Conservation (phyloP, 1,140 invertebrate genomes). For the Acyrthosiphon pisum region DNA sequence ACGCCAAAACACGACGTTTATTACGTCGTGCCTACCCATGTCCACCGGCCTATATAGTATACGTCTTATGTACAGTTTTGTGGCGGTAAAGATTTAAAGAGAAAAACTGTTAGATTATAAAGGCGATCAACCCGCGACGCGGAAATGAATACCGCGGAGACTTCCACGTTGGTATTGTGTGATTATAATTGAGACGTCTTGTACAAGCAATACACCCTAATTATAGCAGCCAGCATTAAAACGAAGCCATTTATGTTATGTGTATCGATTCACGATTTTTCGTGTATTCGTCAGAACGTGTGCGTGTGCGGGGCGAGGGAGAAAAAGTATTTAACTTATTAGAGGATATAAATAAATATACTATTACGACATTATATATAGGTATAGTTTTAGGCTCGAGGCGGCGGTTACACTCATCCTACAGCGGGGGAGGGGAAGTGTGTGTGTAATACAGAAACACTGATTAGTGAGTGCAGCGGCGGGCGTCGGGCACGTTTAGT, state of each 20-base stretch:
- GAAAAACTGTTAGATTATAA: not conserved
- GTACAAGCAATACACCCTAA: not conserved
- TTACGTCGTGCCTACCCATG: not conserved
- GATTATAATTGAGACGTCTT: not conserved
- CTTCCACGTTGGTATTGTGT: not conserved
- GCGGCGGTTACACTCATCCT: not conserved
- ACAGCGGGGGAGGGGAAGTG: not conserved
- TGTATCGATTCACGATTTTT: not conserved
- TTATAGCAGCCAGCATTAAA: not conserved
- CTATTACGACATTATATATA: not conserved
- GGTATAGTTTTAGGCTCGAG: not conserved
- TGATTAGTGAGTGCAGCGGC: not conserved
- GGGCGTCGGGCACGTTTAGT: conserved; percentile 41
- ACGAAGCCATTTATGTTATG: not conserved
- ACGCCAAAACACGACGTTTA: not conserved
- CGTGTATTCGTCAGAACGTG: not conserved
- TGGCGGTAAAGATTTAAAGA: not conserved
- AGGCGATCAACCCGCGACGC: not conserved
- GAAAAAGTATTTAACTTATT: not conserved
- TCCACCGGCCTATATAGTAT: not conserved
- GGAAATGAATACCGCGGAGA: not conserved
- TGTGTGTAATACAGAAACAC: not conserved
- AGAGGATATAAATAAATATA: not conserved
- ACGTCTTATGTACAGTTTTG: not conserved
- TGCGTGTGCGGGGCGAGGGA: not conserved